Conservation (phyloP, 2,888 invertebrate species). For the Spisula solida region DNA sequence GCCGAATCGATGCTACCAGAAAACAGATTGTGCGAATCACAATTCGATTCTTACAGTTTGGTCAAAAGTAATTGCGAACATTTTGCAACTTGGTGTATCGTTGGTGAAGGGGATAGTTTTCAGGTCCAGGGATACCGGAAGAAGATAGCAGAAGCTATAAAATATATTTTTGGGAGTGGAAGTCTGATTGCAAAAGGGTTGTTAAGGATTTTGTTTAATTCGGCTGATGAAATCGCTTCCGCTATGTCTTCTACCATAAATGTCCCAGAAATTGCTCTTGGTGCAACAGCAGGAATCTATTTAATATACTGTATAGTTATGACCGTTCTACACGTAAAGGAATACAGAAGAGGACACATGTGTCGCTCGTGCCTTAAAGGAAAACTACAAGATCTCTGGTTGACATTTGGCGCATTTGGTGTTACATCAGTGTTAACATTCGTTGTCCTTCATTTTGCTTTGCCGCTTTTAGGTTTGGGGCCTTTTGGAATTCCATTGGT, state of each 20-base stretch:
- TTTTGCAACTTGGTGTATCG: slow-evolving; percentile 49
- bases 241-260: neutral
- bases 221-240: slow-evolving; percentile 45
- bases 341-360: slow-evolving; percentile 24
- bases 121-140: slow-evolving; percentile 30
- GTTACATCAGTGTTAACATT: slow-evolving; percentile 38
- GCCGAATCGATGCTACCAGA: slow-evolving; percentile 38
- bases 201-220: neutral
- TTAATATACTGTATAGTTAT: slow-evolving; percentile 40
- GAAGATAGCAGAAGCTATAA: neutral
- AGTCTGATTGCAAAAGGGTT: slow-evolving; percentile 20
- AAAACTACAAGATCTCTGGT: slow-evolving; percentile 43
- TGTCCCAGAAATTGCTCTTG: slow-evolving; percentile 26
- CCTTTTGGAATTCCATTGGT: slow-evolving; percentile 34
- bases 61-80: slow-evolving; percentile 41
- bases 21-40: neutral
- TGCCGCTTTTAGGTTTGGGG: slow-evolving; percentile 12
- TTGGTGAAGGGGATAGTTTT: slow-evolving; percentile 34
- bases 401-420: slow-evolving; percentile 42
- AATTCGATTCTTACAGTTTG: slow-evolving; percentile 29
- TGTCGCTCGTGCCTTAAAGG: slow-evolving; percentile 40
- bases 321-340: slow-evolving; percentile 19
- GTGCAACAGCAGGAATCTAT: neutral
- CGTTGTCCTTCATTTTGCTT: slow-evolving; percentile 35
- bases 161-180: neutral